Conservation (phyloP, 2,113 vertebrate species). For the Hippolais icterina region DNA sequence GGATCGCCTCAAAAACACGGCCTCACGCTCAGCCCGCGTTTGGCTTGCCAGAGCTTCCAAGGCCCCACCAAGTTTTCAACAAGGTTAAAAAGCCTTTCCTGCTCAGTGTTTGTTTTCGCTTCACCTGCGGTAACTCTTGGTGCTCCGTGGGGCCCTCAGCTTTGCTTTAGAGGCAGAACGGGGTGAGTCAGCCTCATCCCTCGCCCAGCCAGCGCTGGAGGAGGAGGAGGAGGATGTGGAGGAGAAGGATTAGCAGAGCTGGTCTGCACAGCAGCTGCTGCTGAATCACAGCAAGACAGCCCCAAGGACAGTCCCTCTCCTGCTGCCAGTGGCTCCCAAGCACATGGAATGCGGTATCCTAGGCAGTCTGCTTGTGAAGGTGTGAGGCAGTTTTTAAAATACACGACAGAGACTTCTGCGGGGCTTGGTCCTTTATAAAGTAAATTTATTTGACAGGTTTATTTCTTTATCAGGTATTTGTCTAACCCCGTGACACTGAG, state of each 20-base stretch:
- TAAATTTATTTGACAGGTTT: constrained; percentile 53
- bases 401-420: background rate
- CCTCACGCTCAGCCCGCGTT: background rate
- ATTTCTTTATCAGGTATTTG: constrained; percentile 63
- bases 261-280: background rate
- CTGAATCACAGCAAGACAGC: background rate
- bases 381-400: background rate
- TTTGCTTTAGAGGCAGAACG: background rate
- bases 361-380: background rate
- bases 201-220: background rate
- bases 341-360: background rate
- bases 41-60: background rate
- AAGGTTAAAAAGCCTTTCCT: accelerated
- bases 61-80: background rate
- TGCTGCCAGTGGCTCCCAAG: background rate
- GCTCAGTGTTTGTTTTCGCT: background rate
- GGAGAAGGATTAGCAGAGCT: background rate
- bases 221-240: background rate
- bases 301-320: background rate
- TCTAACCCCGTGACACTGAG: constrained; percentile 51
- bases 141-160: background rate
- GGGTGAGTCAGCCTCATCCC: background rate
- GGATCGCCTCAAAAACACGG: accelerated
- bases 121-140: background rate
- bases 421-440: background rate